phyloP scores from a whole-genome alignment of 2,113 vertebrate genomes.

The Carettochelys insculpta region DNA sequence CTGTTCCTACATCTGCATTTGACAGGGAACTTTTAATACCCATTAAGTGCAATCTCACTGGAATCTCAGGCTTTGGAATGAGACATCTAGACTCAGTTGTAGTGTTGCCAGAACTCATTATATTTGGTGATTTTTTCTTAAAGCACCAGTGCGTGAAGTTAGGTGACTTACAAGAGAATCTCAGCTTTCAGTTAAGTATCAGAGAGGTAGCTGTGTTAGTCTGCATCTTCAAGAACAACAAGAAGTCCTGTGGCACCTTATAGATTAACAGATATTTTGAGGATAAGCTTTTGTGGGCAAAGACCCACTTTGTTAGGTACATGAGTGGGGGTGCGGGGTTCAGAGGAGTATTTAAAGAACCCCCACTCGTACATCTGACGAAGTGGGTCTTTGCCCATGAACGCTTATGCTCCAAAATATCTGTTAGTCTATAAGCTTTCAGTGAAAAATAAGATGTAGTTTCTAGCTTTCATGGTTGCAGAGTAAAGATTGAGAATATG shows the following conservation, averaged over 20 bases:
- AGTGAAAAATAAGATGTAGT: neutral
- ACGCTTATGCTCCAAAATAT: no score
- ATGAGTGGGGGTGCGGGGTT: no score
- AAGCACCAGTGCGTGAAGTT: neutral
- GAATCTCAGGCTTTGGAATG: slow-evolving; percentile 14
- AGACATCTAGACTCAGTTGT: slow-evolving; percentile 7
- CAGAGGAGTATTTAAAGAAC: no score
- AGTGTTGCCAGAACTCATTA: slow-evolving; percentile 10
- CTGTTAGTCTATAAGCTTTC: no score
- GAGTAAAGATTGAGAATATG: slow-evolving; percentile 7
- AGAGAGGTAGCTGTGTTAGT: no score
- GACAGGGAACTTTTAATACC: slow-evolving; percentile 61
- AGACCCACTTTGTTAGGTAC: no score
- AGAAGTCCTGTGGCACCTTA: no score
- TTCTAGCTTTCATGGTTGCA: neutral
- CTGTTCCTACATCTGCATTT: slow-evolving; percentile 67
- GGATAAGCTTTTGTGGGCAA: no score
- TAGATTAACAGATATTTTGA: no score
- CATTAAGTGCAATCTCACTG: slow-evolving; percentile 42
- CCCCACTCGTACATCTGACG: no score
- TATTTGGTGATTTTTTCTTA: slow-evolving; percentile 30
- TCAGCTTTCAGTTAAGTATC: neutral
- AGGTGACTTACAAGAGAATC: slow-evolving; percentile 8
- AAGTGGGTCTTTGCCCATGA: no score
- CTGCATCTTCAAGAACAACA: no score